Evolutionary conservation across 2,797 vertebrate genomes (phyloP), one percentile per base, ranked within the genome.

Genomic region (Esox masquinongy): DNA sequence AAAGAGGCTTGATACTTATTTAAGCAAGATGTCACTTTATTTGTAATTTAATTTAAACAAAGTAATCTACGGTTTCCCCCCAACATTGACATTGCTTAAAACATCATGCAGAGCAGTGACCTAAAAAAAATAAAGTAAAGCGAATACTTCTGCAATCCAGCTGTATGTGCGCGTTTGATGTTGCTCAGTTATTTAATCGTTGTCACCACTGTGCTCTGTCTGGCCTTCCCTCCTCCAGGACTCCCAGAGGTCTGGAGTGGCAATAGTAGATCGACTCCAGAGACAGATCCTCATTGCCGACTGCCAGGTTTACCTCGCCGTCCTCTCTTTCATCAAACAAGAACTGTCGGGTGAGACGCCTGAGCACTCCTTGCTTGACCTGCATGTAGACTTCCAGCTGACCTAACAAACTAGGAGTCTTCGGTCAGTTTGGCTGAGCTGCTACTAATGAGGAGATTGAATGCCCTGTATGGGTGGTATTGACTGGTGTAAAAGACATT

Each of bases 221-320:
- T n/a, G 53, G 15, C 36, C 22, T 5, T 64, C 53, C 86, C 91
- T 98, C 96, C 86, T 90, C 56, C 22, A 61, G 76, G 96, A 99
- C 89, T 94, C 95, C 39, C 93, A 96, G 84, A 97, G 96, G 90
- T 94, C 96, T 0, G 82, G 94, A 43, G 80, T 92, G 14, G 94
- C 95, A 12, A 94, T 95, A 83, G 88, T 98, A 79, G 96, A 99
- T 80, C 95, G 97, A 61, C 95, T 99, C 8, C 98, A 99, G 90
- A 96, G 98, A 82, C 98, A 99, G 89, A 99, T 99, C 86, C 99
- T 99, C 89, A 95, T 99, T 73, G 98, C 98, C 3, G 98, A 99
- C 88, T 99, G 98, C 86, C 98, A 99, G 81, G 97, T 99, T 82
- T 99, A 99, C 85, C 93, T 99, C 66, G 97, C 98, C 19, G 97